phyloP scores from a whole-genome alignment of 2,888 invertebrate species.

The Dicyrtomina minuta region DNA sequence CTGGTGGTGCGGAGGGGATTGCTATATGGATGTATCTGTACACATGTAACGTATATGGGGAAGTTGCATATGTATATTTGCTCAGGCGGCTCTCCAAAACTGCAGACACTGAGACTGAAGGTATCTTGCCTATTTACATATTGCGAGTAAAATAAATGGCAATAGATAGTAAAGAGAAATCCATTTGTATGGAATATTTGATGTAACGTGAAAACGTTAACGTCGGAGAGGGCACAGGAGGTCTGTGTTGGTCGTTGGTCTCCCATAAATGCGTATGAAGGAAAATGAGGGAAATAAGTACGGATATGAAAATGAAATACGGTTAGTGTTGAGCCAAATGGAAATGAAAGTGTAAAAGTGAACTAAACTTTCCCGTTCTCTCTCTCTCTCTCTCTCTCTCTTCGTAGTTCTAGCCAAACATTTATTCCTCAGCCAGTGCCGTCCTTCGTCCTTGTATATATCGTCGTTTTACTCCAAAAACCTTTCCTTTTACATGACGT shows the following conservation, averaged over 20 bases:
- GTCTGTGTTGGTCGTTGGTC: background rate
- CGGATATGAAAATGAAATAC: constrained; percentile 25
- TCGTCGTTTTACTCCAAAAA: too few relatives aligned
- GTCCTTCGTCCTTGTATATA: too few relatives aligned
- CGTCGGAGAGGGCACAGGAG: constrained; percentile 8
- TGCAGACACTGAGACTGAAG: background rate
- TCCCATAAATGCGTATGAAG: constrained; percentile 22
- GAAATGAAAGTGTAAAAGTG: constrained; percentile 30
- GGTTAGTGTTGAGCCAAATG: constrained; percentile 21
- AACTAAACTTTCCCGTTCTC: constrained; percentile 27
- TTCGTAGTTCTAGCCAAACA: too few relatives aligned
- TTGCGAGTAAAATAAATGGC: background rate
- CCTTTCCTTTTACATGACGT: too few relatives aligned
- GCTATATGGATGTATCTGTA: too few relatives aligned
- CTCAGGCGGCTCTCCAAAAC: too few relatives aligned
- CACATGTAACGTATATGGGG: too few relatives aligned
- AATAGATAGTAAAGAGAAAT: background rate
- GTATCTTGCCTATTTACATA: background rate
- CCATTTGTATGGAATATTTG: constrained; percentile 15
- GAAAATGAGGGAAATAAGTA: constrained; percentile 24
- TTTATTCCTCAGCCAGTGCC: too few relatives aligned
- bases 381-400: background rate
- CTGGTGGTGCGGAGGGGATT: too few relatives aligned
- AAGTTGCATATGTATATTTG: too few relatives aligned
- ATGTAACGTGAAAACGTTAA: too few relatives aligned